Evolutionary conservation across 1,140 invertebrate genomes (phyloP), one percentile per base, ranked within the genome.

Genomic region (Drosophila sproati): DNA sequence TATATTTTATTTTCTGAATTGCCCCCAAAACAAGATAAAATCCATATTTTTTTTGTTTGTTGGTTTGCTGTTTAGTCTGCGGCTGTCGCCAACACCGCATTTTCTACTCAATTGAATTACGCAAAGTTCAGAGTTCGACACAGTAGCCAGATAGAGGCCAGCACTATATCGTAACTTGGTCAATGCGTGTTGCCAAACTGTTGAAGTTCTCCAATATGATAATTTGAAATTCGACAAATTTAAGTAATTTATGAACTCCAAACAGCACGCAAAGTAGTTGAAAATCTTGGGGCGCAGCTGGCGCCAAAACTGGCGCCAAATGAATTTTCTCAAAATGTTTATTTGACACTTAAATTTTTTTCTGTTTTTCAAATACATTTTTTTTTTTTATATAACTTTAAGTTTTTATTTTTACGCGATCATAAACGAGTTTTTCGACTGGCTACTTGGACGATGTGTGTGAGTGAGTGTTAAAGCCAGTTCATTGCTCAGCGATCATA

Each of bases 271-370:
- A n/a, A 37, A 61, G 54, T 43, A 43, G 35, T 57, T 48, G 57
- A 31, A 68, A 54, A 68, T 60, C 35, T 66, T 61, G 20, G 55
- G 52, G 31, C 55, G 47, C 50, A 62, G 55, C 60, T 66, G 76
- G 61, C 59, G 57, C 73, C 73, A 59, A 50, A 28, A 47, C 52
- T 73, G 69, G 70, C 71, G 57, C 59, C 79, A 72, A 76, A 78
- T 72, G 55, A 82, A 79, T 82, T 76, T 64, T 68, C 78, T 76
- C 51, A 54, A 83, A 78, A 77, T 77, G 56, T 82, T 82, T 82
- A 66, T 79, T 83, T 68, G 72, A 63, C 68, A 82, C 66, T 75
- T 74, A 39, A 64, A 34, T 56, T 55, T 55, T 12, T 41, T 2
- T 39, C 20, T 35, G 34, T 34, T 35, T 51, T 29, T 28, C 2